Evolutionary conservation across 2,888 invertebrate genomes (phyloP), one percentile per base, ranked within the genome.

Genomic region (Drosophila nr. medialis): DNA sequence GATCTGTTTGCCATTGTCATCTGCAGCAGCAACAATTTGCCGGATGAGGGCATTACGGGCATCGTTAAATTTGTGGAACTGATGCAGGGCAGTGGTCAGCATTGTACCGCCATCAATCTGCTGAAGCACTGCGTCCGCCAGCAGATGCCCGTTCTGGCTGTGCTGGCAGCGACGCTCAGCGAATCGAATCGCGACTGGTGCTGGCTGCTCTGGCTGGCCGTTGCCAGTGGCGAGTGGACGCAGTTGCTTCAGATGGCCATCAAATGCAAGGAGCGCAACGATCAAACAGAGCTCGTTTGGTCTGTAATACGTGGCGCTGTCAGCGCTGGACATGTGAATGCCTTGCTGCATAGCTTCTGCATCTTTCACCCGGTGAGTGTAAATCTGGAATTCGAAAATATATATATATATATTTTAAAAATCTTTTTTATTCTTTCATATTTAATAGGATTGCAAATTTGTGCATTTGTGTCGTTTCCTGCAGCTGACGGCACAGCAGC

Each of bases 281-380:
- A 71, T 32, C 78, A 64, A 24, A 49, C 88, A 11, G 86, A 91
- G 6, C 75, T 88, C 21, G 77, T 90, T 0, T 91, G 90, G 89
- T 76, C 75, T 1, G 30, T 93, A 4, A 86, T 93, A 29, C 88
- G 91, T 15, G 76, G 83, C 18, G 85, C 90, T 21, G 86, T 96
- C 11, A 90, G 93, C 21, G 93, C 93, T 32, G 94, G 95, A 15
- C 95, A 94, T 81, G 93, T 95, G 8, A 93, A 93, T 45, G 95
- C 95, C 0, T 90, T 97, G 30, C 94, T 94, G 55, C 94, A 95
- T 82, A 95, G 96, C 71, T 95, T 96, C 87, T 92, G 94, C 53
- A 95, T 96, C 80, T 97, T 97, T 91, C 94, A 96, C 92, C 95
- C 95, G 80, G 95, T 96, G 62, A 95, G 94, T 60, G 15, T 7